Evolutionary conservation across 2,888 invertebrate genomes (phyloP).

Genomic region (Crematogaster levior): DNA sequence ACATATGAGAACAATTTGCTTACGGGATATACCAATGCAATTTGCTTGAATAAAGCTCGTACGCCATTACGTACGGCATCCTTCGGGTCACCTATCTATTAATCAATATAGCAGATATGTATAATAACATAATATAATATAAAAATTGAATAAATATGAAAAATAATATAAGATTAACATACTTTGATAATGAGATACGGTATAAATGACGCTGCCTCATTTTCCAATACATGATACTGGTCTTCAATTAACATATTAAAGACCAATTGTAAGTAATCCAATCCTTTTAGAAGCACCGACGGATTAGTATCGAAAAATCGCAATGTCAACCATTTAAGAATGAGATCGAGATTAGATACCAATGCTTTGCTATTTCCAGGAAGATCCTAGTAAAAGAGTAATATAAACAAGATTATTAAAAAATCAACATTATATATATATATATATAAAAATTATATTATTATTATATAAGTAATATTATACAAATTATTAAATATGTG

Average conservation of each 20-base stretch:
- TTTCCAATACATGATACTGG: slow-evolving; percentile 95
- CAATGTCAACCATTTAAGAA: slow-evolving; percentile 98
- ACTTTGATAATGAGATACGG: slow-evolving; percentile 98
- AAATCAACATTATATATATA: neutral
- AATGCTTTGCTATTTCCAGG: slow-evolving; percentile 92
- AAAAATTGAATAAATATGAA: neutral
- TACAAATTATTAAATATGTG: no score
- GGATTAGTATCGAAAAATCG: slow-evolving; percentile 99
- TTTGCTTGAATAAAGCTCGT: slow-evolving; percentile 93
- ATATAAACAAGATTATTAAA: slow-evolving; percentile 59
- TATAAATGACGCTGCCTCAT: slow-evolving; percentile 96
- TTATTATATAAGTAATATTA: no score
- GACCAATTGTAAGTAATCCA: slow-evolving; percentile 95
- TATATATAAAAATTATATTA: no score
- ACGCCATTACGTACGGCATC: slow-evolving; percentile 97
- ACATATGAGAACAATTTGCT: slow-evolving; percentile 95
- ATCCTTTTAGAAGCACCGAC: slow-evolving; percentile 97
- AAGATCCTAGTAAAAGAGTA: slow-evolving; percentile 88
- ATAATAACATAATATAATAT: neutral
- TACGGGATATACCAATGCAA: slow-evolving; percentile 94
- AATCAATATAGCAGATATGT: neutral
- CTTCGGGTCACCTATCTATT: slow-evolving; percentile 97
- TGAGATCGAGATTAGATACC: slow-evolving; percentile 96
- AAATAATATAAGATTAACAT: slow-evolving; percentile 64
- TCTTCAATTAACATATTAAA: slow-evolving; percentile 93